Base-by-base conservation (phyloP, 2,113 vertebrate species). In the Brachyhypopomus occidentalis region DNA sequence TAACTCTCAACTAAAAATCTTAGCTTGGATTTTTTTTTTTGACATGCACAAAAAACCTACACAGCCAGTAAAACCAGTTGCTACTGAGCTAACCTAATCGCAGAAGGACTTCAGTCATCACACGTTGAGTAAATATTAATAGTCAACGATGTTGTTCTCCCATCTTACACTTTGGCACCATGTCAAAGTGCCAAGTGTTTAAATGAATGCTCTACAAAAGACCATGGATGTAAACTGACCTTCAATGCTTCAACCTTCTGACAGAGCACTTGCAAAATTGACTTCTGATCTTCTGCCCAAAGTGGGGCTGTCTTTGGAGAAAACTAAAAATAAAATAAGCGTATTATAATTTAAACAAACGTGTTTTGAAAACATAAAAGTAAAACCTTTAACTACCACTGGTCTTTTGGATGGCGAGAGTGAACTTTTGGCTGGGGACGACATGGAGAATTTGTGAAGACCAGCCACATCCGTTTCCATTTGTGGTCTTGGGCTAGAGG, bases 281-380 rank as follows among this genome's bases (percentile, higher is more conserved):
- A 94, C 91, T 95, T 98, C 83, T 98, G 97, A 90, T 98, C 97
- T 89, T 99, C 97, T 73, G 94, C 95, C 98, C 98, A 99, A 62
- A 93, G 95, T 88, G 97, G 97, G 34, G 96, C 95, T 0, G 94
- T 96, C 91, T 95, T 98, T 0, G 96, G 95, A 87, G 96, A 96
- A 91, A 96, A 95, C 97, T 99, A 87, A 0, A 3, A n/a, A 83
- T 1, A 64, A n/a, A 8, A 64, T 4, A n/a, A 22, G 78, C 71
- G 52, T 1, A n/a, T 58, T 5, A 6, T 27, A 72, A 55, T 20
- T 56, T 3, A 5, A 67, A 71, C 30, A 11, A 48, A 19, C 30
- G 5, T 14, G 3, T 19, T 14, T 34, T 52, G 9, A 52, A 55
- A 34, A 64, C 5, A 6, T 25, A 38, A 75, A 58, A 79, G 45